Base-by-base conservation (phyloP, 2,888 invertebrate genomes). In the Keiferia lycopersicella region DNA sequence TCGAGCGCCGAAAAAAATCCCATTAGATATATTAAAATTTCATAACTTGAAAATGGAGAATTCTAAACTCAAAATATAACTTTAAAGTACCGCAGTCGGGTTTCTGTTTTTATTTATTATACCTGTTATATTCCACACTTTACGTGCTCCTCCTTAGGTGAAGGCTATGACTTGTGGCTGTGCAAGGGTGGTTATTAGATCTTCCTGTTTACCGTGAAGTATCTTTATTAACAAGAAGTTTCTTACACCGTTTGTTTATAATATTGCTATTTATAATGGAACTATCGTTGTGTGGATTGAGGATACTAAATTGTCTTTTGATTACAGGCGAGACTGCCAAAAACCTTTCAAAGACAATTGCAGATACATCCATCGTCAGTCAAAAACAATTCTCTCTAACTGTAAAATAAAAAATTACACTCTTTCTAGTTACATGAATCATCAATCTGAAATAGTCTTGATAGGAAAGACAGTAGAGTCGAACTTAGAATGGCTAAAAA, bases 361-460 rank as follows among this genome's bases (percentile, higher is more conserved):
- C 53, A 30, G 34, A 61, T 18, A 51, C 61, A 39, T n/a, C 61
- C 62, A 65, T 65, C 51, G 62, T 8, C 38, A 26, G 7, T 38
- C 48, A 62, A 65, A 65, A 65, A 65, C 62, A 63, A 60, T 56
- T 45, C 22, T 10, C 22, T 22, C 62, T 68, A 70, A 72, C 70
- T 69, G 66, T 70, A 63, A 65, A 65, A 63, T 50, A 20, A 69
- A 71, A 71, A 68, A 65, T 69, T 67, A 65, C 64, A 67, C 62
- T 53, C 61, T 66, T 39, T 62, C 16, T 8, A 18, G 11, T 58
- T 39, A 22, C 38, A 14, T 39, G 12, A 45, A 7, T 2, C 14
- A 20, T 20, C 18, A 39, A 12, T 12, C 16, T 12, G 48, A 39
- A 41, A 48, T 8, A 2, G 20, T 11, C 45, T 60, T 48, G 12